Base-by-base conservation (phyloP, 2,113 vertebrate species). In the Labrus mixtus region DNA sequence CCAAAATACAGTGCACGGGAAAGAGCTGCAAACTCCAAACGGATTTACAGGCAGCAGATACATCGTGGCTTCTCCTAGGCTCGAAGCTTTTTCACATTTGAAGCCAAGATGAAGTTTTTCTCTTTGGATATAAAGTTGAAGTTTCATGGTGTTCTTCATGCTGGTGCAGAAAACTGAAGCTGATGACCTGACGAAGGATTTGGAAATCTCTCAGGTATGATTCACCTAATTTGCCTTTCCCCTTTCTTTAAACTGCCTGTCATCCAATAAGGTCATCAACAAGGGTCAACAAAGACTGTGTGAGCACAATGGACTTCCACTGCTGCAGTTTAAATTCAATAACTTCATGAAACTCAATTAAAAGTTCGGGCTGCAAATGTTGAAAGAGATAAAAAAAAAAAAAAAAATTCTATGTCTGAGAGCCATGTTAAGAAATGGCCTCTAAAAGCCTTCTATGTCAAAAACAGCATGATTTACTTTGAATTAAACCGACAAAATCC, bases 151-250 rank as follows among this genome's bases (percentile, higher is more conserved):
- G 60, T 70, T 37, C 53, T 29, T 58, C 62, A 22, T 22, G 53
- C 25, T 3, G 19, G 25, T n/a, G 76, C 17, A 6, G 4, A 33
- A 61, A 65, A 43, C 16, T 58, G 71, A 89, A 68, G 61, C 84
- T 43, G 64, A 90, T 71, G 78, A 90, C 53, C 78, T 85, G 81
- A 88, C 48, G 2, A 68, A 71, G 70, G 72, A 80, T 29, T 41
- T 59, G 59, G 51, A 73, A 60, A 59, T 72, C 75, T 77, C 8
- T 51, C 63, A 87, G 92, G 92, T 93, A 90, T 37, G 84, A 62
- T 13, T n/a, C 9, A 39, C 11, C 20, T 67, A 3, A 19, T 29
- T 23, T 29, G 11, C 8, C 10, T 8, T 45, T 9, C 12, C 16
- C 3, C 1, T 19, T 41, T 25, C 43, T 7, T 43, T 41, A 41